Base-by-base conservation (phyloP, 2,888 invertebrate genomes). In the Odontocerum albicorne region DNA sequence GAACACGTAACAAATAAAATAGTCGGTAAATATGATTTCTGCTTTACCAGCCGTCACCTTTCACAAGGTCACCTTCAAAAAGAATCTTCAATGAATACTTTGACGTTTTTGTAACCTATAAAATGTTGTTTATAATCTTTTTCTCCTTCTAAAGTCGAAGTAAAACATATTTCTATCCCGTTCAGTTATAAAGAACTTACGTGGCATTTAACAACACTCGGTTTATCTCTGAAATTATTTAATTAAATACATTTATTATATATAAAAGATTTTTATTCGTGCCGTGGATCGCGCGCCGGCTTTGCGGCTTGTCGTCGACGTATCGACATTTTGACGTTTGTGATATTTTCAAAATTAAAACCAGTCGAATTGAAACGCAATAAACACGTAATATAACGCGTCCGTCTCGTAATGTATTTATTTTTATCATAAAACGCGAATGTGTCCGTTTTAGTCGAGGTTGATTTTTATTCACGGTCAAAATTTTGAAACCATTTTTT, bases 31-130 rank as follows among this genome's bases (percentile, higher is more conserved):
- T n/a, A 27, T 27, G 27, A 27, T 7, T 27, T 27, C 35, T 35
- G 8, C 12, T 35, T 35, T 35, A 35, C 35, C 36, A 20, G 12
- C 13, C 8, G 38, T 10, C 15, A 7, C 13, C 40, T 15, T 15
- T 43, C 32, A 32, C 53, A 53, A 51, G 45, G 46, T 43, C 35
- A 52, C 45, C 56, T 46, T 43, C 35, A 53, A 10, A n/a, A n/a
- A n/a, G 51, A 36, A 31, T 35, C 36, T 16, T 38, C 19, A 44
- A 39, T 36, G 50, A 40, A 43, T 8, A 21, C 27, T 47, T 53
- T 53, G 56, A 55, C 55, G 49, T 55, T 50, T 50, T 50, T 21
- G 20, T 46, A 52, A 52, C 38, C 39, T 45, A 52, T 27, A 39
- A 27, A 22, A 15, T 16, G 39, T 32, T 43, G 27, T 40, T 46